A percentile compares a stretch with the other conserved stretches of the same genome.
Evolutionary conservation across 2,113 vertebrate genomes (phyloP).

Genomic region (Bos javanicus): DNA sequence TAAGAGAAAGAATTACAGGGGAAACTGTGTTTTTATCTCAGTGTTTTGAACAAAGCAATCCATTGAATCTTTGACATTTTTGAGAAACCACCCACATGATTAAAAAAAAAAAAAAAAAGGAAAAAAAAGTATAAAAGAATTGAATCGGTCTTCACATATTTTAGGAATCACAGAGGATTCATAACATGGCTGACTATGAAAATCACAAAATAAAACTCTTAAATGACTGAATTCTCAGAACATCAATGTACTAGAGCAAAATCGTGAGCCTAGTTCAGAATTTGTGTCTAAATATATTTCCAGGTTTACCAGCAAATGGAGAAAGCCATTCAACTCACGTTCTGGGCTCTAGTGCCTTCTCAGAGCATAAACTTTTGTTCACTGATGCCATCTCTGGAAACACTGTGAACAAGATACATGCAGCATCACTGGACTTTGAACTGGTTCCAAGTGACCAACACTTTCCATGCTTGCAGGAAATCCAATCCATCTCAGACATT

Average conservation of each 20-base stretch:
- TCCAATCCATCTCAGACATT: background rate
- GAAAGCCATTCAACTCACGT: background rate
- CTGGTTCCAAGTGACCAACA: background rate
- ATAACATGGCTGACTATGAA: background rate
- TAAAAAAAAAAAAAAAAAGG: background rate
- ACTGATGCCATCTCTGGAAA: no score
- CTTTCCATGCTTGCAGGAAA: background rate
- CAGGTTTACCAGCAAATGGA: background rate
- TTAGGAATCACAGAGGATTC: background rate
- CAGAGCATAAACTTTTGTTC: no score
- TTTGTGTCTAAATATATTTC: no score
- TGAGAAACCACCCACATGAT: background rate
- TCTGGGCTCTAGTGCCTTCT: background rate
- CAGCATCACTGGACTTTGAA: background rate
- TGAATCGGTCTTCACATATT: background rate
- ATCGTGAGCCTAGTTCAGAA: no score
- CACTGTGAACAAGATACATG: no score
- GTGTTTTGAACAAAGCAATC: slow-evolving; percentile 31
- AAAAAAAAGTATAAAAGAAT: background rate
- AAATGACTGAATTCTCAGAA: no score
- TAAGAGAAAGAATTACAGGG: background rate
- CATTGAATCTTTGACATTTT: background rate
- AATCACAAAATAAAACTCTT: no score
- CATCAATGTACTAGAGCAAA: no score
- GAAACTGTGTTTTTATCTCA: background rate